These are phyloP conservation scores for Columba livia DNA, from an alignment of 2,113 vertebrate genomes.

Conservation along the genomic window DNA sequence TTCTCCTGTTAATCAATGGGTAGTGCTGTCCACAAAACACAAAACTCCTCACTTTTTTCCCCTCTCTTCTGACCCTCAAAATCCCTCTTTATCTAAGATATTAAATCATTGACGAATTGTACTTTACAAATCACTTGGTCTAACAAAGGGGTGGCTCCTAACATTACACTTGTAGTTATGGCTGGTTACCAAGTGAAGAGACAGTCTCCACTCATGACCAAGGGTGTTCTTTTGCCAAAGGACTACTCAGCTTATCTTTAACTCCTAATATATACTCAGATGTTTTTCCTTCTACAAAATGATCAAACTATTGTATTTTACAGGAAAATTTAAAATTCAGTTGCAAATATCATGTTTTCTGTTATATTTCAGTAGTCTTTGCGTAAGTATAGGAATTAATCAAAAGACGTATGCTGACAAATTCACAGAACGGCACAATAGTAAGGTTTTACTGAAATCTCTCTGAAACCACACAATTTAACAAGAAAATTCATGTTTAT, in stretches of 20 bases:
- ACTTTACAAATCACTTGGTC: not conserved
- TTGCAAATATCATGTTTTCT: not conserved
- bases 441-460: not conserved
- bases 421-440: not conserved
- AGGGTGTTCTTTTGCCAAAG: not conserved
- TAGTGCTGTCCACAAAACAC: not conserved
- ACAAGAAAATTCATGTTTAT: not conserved
- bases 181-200: not conserved
- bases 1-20: not conserved
- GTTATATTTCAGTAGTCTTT: not conserved
- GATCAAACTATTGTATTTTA: not conserved
- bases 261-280: not conserved
- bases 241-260: not conserved
- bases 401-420: not conserved
- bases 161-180: not conserved
- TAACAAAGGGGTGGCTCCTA: not conserved
- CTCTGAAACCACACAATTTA: not conserved
- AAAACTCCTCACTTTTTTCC: not conserved
- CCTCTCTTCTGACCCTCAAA: not conserved
- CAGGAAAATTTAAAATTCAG: not conserved
- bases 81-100: not conserved
- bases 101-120: not conserved
- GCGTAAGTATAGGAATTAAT: not conserved
- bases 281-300: not conserved
- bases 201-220: not conserved